Conservation (phyloP, 2,888 invertebrate genomes). For the Apotomis capreana region DNA sequence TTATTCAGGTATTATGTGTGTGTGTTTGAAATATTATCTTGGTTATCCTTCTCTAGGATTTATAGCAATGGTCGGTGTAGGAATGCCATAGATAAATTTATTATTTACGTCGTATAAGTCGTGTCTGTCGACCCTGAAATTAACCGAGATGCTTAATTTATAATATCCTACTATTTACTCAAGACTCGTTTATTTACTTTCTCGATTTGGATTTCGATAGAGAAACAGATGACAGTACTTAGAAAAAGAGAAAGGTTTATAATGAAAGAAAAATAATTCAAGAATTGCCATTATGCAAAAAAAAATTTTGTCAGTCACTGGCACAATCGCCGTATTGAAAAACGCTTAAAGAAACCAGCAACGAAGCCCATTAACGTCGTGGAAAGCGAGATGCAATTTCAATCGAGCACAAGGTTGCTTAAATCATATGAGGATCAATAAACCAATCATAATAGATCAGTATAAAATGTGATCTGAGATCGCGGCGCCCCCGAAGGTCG, state of each 20-base stretch:
- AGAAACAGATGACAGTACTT: no score
- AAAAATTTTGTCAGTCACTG: no score
- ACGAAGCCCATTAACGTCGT: not conserved
- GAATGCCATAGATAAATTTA: constrained; percentile 19
- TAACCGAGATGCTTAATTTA: constrained; percentile 13
- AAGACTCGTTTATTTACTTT: not conserved
- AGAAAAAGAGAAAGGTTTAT: no score
- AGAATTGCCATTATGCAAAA: no score
- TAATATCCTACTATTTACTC: constrained; percentile 2
- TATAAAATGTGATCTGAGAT: constrained; percentile 39
- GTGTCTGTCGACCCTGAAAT: constrained; percentile 6
- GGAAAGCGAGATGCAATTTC: not conserved
- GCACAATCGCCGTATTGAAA: no score
- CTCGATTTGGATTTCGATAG: no score
- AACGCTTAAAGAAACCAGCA: no score
- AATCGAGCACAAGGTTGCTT: constrained; percentile 2
- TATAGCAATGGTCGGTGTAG: constrained; percentile 5
- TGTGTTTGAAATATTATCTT: constrained; percentile 8
- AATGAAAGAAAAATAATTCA: not conserved
- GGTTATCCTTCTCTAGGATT: constrained; percentile 10
- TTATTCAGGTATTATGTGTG: not conserved
- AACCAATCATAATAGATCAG: constrained; percentile 38
- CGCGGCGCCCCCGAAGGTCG: constrained; percentile 54
- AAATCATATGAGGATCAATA: constrained; percentile 13
- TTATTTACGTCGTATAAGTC: constrained; percentile 10